Evolutionary conservation across 1,140 invertebrate species (phyloP), one percentile per base, ranked within the genome.

Genomic region (Stegodyphus mimosarum): DNA sequence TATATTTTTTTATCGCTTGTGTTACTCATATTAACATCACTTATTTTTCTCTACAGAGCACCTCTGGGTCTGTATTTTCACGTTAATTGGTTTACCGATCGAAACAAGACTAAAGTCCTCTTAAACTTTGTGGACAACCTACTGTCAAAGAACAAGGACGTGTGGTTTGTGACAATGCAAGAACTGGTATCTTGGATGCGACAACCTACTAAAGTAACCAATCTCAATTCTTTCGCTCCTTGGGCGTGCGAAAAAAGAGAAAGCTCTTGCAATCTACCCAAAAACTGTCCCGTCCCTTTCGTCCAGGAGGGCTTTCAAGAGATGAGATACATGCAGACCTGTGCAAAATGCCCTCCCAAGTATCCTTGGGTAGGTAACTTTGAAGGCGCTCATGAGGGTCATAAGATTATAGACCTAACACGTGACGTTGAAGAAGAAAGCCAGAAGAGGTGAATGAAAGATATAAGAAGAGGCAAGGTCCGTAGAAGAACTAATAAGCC

Each of bases 11-110:
- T 33, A 33, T 33, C 33, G 33, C 33, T 33, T 33, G 3, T 33
- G 33, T 33, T 33, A 33, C 33, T 33, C 33, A 33, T 3, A 33
- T 33, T 33, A 33, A 33, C 3, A 33, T 33, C 72, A 88, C 96
- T 97, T 89, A 95, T 96, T 7, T 96, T 96, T 6, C 97, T 95
- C 18, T 17, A 2, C 48, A 93, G 96, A 86, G 96, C 97, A 17
- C 97, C 97, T 13, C 92, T 98, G n/a, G 96, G 96, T 89, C 94
- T 98, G 51, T 95, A 97, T 90, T 97, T 98, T 94, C 96, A 97
- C 89, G 96, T 96, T 33, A 97, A 96, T 18, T 98, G 97, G 97
- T 97, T 98, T 92, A 95, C 96, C 89, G 95, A 96, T 72, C 95
- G 96, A 87, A 95, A 94, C 87, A 91, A 97, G 2, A 95, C 97